These are phyloP conservation scores for Drymonia ruficornis DNA, from an alignment of 2,888 invertebrate species.

Conservation along the genomic window DNA sequence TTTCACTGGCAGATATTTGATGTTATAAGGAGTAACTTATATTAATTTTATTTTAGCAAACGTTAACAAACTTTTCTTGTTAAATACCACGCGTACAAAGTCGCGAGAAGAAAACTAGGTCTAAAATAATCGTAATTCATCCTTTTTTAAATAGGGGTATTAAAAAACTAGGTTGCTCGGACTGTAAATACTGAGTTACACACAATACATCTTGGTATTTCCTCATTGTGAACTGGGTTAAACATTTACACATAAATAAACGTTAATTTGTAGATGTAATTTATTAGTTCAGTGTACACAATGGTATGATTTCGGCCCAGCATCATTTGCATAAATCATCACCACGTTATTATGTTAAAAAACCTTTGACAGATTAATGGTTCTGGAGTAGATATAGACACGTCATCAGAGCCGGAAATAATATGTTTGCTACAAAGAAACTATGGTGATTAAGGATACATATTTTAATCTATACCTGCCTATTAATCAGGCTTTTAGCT, in stretches of 20 bases:
- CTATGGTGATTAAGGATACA: background rate
- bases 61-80: no score
- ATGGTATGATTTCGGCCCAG: background rate
- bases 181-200: background rate
- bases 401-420: slow-evolving; percentile 3
- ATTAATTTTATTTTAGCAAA: no score
- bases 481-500: background rate
- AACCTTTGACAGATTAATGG: slow-evolving; percentile 11
- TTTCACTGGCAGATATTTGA: no score
- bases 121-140: background rate
- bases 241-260: slow-evolving; percentile 7
- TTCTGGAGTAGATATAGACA: background rate
- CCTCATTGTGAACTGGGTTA: slow-evolving; percentile 3
- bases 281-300: slow-evolving; percentile 3
- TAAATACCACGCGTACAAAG: no score
- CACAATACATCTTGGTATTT: background rate
- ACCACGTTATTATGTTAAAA: slow-evolving; percentile 4
- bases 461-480: background rate
- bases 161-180: background rate
- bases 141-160: background rate
- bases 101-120: no score
- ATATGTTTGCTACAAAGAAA: slow-evolving; percentile 5
- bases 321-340: slow-evolving; percentile 6
- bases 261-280: background rate
- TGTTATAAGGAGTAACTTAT: no score